Conservation (phyloP, 2,888 invertebrate species). For the Pherbina coryleti region DNA sequence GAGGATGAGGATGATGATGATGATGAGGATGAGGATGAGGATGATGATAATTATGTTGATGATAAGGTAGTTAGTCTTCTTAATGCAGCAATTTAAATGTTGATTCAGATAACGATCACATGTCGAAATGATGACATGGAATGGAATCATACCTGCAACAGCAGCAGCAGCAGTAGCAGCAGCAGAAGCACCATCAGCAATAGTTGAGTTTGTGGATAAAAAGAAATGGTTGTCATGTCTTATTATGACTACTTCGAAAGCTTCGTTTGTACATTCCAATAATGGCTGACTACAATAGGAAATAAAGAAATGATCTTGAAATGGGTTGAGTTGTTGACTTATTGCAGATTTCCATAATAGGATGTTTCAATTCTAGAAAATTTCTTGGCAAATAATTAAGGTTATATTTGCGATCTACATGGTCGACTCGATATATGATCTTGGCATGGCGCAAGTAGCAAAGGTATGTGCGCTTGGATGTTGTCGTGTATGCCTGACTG, state of each 20-base stretch:
- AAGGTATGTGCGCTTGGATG: too few relatives aligned
- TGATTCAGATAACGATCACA: constrained; percentile 31
- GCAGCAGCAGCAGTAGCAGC: constrained; percentile 8
- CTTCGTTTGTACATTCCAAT: background rate
- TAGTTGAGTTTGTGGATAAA: background rate
- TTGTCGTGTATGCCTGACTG: too few relatives aligned
- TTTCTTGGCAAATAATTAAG: background rate
- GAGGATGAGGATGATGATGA: constrained; percentile 36
- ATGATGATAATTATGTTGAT: constrained; percentile 34
- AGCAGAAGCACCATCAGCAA: background rate
- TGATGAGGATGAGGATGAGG: constrained; percentile 27
- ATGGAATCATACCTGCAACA: constrained; percentile 6
- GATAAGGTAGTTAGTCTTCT: constrained; percentile 27
- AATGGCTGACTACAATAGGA: background rate
- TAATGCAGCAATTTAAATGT: constrained; percentile 29
- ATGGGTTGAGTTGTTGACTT: background rate
- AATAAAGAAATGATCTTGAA: background rate
- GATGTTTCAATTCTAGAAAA: constrained; percentile 7
- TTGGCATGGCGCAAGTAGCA: too few relatives aligned
- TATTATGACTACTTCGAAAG: background rate
- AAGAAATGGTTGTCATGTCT: background rate
- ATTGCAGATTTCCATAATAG: constrained; percentile 1
- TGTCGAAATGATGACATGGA: constrained; percentile 39
- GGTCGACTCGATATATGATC: too few relatives aligned
- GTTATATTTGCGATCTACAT: too few relatives aligned